These are phyloP conservation scores for Onchidella celtica DNA, from an alignment of 2,888 invertebrate species.

Conservation along the genomic window DNA sequence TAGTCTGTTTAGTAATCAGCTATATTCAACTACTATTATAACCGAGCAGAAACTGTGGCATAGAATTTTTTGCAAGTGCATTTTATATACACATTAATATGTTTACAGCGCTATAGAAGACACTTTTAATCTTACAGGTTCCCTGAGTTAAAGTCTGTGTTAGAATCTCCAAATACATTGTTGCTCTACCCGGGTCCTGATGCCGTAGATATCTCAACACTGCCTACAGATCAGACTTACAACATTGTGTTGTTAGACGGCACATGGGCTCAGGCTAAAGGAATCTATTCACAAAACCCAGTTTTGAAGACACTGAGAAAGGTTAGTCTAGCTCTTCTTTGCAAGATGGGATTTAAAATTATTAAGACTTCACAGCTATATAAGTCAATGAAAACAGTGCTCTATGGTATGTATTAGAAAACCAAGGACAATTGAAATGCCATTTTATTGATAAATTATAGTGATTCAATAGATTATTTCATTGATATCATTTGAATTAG, in stretches of 20 bases:
- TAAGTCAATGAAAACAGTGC: too few relatives aligned
- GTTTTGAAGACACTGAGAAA: slow-evolving; percentile 88
- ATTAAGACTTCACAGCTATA: too few relatives aligned
- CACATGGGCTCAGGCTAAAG: slow-evolving; percentile 97
- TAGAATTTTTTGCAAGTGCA: neutral
- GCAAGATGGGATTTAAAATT: too few relatives aligned
- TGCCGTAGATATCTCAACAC: slow-evolving; percentile 86
- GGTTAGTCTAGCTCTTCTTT: slow-evolving; percentile 78
- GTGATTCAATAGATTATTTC: too few relatives aligned
- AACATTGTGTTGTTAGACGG: slow-evolving; percentile 94
- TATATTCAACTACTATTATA: too few relatives aligned
- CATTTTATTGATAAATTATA: too few relatives aligned
- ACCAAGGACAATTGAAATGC: neutral
- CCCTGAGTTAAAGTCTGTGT: slow-evolving; percentile 84
- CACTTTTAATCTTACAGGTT: slow-evolving; percentile 53
- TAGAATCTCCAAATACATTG: slow-evolving; percentile 86
- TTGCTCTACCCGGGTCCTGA: slow-evolving; percentile 81
- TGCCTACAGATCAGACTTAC: slow-evolving; percentile 82
- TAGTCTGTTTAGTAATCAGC: too few relatives aligned
- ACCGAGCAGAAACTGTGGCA: too few relatives aligned
- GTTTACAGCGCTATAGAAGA: neutral
- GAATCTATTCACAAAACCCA: slow-evolving; percentile 91
- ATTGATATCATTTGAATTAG: too few relatives aligned
- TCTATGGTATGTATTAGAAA: too few relatives aligned
- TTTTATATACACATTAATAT: slow-evolving; percentile 15